Evolutionary conservation across 1,140 invertebrate genomes (phyloP), one percentile per base, ranked within the genome.

Genomic region (Acromyrmex echinatior): DNA sequence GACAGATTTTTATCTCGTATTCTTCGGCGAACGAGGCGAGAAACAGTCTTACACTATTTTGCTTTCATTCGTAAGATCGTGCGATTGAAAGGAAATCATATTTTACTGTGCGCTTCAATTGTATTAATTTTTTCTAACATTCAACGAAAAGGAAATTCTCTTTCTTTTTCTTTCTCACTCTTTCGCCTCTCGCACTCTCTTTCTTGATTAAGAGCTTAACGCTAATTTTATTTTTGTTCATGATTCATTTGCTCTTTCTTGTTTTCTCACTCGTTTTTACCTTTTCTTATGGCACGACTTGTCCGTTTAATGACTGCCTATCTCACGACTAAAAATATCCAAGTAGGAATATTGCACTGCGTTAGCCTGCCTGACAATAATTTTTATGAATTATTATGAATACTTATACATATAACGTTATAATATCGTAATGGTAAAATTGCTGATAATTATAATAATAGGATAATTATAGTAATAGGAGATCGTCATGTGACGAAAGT

Each of bases 371-470:
- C 28, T 62, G 87, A 86, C 79, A 62, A 86, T 90, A 65, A 70
- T 73, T 53, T 76, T 70, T 86, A 80, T 68, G 31, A 31, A 31
- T 31, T 31, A 31, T 31, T 31, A 80, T 90, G 86, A 91, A 91
- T 76, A 90, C 89, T 91, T 91, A 91, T 80, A 88, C 86, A 71
- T 91, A 90, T 63, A 90, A 87, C 63, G 70, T 90, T 90, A 88
- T 90, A 90, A 91, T 91, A 91, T 90, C 88, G 53, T 80, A 86
- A 87, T 87, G 86, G 79, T 90, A 90, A 84, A 89, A 89, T 90
- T 68, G 73, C 76, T 90, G 88, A 70, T 86, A 80, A 31, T 87
- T 62, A 77, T 87, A 90, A 28, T 86, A 88, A 49, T 74, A 86
- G 76, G 80, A 82, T 25, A 25, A 25, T 87, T 62, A 77, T 87